phyloP scores from a whole-genome alignment of 2,888 invertebrate species.

The Dasysyrphus tricinctus region DNA sequence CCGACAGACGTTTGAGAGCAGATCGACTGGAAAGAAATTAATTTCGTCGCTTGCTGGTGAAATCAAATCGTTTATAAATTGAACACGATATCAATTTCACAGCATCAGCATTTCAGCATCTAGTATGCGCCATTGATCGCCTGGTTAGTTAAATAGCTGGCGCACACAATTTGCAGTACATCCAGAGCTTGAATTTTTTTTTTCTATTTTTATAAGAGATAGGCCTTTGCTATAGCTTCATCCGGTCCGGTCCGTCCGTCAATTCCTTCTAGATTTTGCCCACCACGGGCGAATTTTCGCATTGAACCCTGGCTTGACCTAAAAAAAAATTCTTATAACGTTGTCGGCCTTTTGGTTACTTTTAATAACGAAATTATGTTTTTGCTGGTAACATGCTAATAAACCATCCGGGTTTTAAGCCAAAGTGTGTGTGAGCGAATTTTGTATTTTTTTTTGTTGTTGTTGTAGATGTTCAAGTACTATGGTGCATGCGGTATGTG shows the following conservation, averaged over 20 bases:
- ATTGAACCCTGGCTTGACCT: conserved; percentile 71
- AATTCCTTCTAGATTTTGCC: conserved; percentile 46
- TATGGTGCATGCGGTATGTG: conserved; percentile 14
- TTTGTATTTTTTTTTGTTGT: neutral
- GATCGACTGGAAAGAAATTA: conserved; percentile 60
- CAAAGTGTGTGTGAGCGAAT: conserved; percentile 31
- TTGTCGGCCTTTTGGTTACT: conserved; percentile 69
- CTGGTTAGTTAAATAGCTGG: conserved; percentile 1
- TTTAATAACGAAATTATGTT: conserved; percentile 77
- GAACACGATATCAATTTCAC: conserved; percentile 68
- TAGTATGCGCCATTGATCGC: conserved; percentile 24
- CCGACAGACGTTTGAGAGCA: conserved; percentile 30
- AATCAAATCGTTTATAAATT: conserved; percentile 71
- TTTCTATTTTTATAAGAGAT: neutral
- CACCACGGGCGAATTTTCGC: conserved; percentile 48
- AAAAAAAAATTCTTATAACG: conserved; percentile 56
- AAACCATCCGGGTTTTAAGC: conserved; percentile 73
- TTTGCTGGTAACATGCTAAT: conserved; percentile 77
- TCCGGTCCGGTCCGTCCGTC: conserved; percentile 1
- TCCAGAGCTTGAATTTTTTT: conserved; percentile 40
- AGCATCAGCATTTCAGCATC: conserved; percentile 34
- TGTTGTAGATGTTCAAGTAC: conserved; percentile 20
- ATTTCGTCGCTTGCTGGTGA: conserved; percentile 64
- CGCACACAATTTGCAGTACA: conserved; percentile 47
- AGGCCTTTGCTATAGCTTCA: neutral